Percentiles rank a stretch among this genome's conserved stretches.
Evolutionary conservation across 2,797 vertebrate species (phyloP).

Genomic region (Eulemur albifrons): DNA sequence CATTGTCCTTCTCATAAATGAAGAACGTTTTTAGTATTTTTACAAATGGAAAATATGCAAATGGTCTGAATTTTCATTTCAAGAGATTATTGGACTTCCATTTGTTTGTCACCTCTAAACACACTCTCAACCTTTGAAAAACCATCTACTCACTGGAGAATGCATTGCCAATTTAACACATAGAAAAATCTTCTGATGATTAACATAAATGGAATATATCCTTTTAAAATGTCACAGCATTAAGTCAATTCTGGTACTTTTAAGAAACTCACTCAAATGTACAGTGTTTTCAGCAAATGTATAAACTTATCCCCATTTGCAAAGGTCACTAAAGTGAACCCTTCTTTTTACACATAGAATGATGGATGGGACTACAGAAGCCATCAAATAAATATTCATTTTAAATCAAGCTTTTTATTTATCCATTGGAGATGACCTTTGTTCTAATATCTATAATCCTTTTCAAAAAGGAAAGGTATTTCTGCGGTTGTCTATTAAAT

Average conservation of each 20-base stretch:
- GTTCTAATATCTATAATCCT: slow-evolving; percentile 46
- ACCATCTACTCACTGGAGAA: slow-evolving; percentile 5
- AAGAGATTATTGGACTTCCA: background rate
- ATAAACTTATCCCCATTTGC: slow-evolving; percentile 56
- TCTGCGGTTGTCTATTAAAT: slow-evolving; percentile 56
- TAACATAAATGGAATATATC: slow-evolving; percentile 65
- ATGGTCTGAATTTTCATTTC: slow-evolving; percentile 32
- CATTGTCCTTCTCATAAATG: background rate
- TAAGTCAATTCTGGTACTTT: slow-evolving; percentile 45
- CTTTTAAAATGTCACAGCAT: slow-evolving; percentile 66
- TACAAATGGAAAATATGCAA: background rate
- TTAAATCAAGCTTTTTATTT: slow-evolving; percentile 60
- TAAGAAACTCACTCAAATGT: slow-evolving; percentile 55
- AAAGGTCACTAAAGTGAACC: slow-evolving; percentile 51
- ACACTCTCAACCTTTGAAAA: slow-evolving; percentile 27
- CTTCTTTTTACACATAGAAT: slow-evolving; percentile 31
- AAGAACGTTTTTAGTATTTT: slow-evolving; percentile 16
- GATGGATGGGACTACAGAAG: slow-evolving; percentile 11
- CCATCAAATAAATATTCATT: slow-evolving; percentile 36
- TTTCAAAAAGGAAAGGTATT: slow-evolving; percentile 61
- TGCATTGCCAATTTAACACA: slow-evolving; percentile 34
- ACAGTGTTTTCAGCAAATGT: slow-evolving; percentile 31
- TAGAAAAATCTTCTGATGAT: slow-evolving; percentile 12
- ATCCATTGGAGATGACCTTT: slow-evolving; percentile 46
- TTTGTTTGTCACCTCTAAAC: slow-evolving; percentile 58